Evolutionary conservation across 2,113 vertebrate species (phyloP).

Genomic region (Spea bombifrons): DNA sequence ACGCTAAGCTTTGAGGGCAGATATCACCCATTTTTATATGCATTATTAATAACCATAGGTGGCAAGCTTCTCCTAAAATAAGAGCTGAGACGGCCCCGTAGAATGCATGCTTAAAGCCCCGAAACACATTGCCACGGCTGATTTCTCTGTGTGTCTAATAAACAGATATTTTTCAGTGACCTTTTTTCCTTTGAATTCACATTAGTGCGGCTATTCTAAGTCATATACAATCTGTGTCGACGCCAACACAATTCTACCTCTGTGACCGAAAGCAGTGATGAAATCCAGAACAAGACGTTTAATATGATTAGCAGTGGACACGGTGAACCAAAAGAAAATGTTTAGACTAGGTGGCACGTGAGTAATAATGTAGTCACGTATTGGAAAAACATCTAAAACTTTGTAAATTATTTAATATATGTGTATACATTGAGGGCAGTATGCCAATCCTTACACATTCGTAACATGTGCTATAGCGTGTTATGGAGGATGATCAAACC

Average conservation of each 20-base stretch:
- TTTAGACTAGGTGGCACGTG: constrained; percentile 27
- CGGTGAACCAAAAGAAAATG: constrained; percentile 14
- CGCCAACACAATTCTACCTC: not conserved
- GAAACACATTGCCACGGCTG: no score
- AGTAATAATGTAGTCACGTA: constrained; percentile 11
- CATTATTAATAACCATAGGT: no score
- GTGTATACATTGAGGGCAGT: not conserved
- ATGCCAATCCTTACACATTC: not conserved
- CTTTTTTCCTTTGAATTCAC: not conserved
- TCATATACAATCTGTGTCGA: not conserved
- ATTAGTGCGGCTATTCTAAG: not conserved
- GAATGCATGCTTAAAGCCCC: no score
- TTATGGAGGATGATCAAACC: constrained; percentile 1
- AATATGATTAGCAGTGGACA: constrained; percentile 22
- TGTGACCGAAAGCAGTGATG: constrained; percentile 18
- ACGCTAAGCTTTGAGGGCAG: no score
- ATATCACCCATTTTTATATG: no score
- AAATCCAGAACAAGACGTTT: constrained; percentile 18
- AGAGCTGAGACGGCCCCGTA: no score
- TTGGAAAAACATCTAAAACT: not conserved
- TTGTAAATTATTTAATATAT: constrained; percentile 14
- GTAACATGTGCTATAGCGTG: not conserved
- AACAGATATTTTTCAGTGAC: no score
- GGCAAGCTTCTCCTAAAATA: no score
- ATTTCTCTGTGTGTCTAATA: no score